phyloP scores from a whole-genome alignment of 2,888 invertebrate genomes.

The Harpagoxenus sublaevis region DNA sequence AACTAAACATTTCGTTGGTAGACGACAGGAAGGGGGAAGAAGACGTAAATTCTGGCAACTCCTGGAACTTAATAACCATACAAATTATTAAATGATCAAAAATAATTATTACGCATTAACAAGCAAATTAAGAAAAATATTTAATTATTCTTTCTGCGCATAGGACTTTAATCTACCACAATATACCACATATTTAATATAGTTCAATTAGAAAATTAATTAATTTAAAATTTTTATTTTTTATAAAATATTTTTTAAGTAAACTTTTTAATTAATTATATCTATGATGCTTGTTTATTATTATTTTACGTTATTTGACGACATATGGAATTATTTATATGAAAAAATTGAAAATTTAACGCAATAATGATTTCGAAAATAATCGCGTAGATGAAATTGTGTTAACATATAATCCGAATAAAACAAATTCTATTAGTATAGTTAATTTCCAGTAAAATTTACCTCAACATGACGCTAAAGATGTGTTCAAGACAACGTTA shows the following conservation, averaged over 20 bases:
- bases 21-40: background rate
- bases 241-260: background rate
- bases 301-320: background rate
- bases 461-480: slow-evolving; percentile 51
- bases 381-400: background rate
- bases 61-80: background rate
- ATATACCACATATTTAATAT: background rate
- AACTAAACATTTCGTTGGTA: background rate
- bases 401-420: background rate
- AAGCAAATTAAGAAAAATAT: background rate
- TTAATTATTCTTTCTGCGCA: background rate
- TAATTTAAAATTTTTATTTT: background rate
- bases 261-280: background rate
- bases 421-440: background rate
- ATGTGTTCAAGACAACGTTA: background rate
- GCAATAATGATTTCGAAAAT: background rate
- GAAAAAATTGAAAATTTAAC: background rate
- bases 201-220: background rate
- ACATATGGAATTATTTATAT: background rate
- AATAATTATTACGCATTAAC: background rate
- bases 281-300: background rate
- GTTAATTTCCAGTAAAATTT: slow-evolving; percentile 8
- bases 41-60: background rate
- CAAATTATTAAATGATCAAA: slow-evolving; percentile 10
- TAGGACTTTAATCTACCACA: background rate